Evolutionary conservation across 1,140 invertebrate genomes (phyloP).

Genomic region (Subanguina moxae): DNA sequence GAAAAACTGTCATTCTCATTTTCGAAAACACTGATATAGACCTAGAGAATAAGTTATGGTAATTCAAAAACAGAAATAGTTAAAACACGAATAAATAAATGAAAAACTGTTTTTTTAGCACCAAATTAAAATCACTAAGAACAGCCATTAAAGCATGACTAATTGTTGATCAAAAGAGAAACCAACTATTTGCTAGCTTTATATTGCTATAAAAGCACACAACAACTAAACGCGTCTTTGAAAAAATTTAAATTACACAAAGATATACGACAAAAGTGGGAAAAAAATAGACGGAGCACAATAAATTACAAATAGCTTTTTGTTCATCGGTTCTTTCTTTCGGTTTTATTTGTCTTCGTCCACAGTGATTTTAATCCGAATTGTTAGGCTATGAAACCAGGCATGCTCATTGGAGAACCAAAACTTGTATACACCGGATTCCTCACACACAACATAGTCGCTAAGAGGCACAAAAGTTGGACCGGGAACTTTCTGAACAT

Average conservation of each 20-base stretch:
- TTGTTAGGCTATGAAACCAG: conserved; percentile 56
- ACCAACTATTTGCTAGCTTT: too few relatives aligned
- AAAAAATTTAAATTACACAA: neutral
- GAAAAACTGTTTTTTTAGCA: too few relatives aligned
- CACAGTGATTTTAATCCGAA: conserved; percentile 26
- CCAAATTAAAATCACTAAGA: too few relatives aligned
- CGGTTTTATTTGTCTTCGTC: neutral
- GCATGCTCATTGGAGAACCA: conserved; percentile 59
- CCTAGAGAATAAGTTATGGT: too few relatives aligned
- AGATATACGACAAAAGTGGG: neutral
- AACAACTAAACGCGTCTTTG: too few relatives aligned
- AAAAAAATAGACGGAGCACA: neutral
- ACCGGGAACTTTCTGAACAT: conserved; percentile 52
- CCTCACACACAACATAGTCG: conserved; percentile 37
- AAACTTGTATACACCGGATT: conserved; percentile 44
- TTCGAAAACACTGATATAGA: too few relatives aligned
- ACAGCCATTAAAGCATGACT: too few relatives aligned
- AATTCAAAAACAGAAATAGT: too few relatives aligned
- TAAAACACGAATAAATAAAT: too few relatives aligned
- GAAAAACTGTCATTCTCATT: too few relatives aligned
- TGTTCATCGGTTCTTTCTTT: neutral
- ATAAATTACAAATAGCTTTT: neutral
- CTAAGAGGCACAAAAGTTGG: conserved; percentile 52
- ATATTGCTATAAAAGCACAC: too few relatives aligned
- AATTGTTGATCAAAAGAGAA: too few relatives aligned